Percentiles rank a stretch among this genome's conserved stretches.
These are phyloP conservation scores for Anas platyrhynchos DNA, from an alignment of 2,113 vertebrate genomes.

Conservation along the genomic window DNA sequence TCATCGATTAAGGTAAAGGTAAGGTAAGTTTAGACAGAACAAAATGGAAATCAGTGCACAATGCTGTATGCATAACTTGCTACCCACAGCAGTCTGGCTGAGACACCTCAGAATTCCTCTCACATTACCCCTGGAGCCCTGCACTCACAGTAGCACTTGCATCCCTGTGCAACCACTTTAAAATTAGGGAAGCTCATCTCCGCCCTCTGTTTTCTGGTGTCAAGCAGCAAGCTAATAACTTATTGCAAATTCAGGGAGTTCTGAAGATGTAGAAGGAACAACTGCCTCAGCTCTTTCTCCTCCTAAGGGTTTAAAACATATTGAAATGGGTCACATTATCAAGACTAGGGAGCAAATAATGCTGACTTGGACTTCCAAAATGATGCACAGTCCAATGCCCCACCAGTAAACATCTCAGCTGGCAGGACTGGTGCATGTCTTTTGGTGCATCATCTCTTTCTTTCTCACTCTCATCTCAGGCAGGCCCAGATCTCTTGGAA, in stretches of 20 bases:
- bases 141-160: not conserved
- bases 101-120: not conserved
- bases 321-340: rapidly evolving
- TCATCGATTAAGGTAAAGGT: not conserved
- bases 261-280: not conserved
- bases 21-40: not conserved
- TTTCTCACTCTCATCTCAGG: not conserved
- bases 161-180: rapidly evolving
- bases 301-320: rapidly evolving
- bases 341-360: not conserved
- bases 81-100: not conserved
- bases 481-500: not conserved
- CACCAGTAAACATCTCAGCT: not conserved
- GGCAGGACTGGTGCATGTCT: not conserved
- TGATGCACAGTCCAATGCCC: rapidly evolving
- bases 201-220: not conserved
- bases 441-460: not conserved
- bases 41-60: not conserved
- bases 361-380: not conserved
- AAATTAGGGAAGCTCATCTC: rapidly evolving
- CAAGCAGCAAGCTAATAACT: not conserved
- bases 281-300: not conserved
- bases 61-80: not conserved
- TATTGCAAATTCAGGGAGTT: not conserved
- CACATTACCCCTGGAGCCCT: not conserved